Base-by-base conservation (phyloP, 2,113 vertebrate species). In the Climacteris rufus region DNA sequence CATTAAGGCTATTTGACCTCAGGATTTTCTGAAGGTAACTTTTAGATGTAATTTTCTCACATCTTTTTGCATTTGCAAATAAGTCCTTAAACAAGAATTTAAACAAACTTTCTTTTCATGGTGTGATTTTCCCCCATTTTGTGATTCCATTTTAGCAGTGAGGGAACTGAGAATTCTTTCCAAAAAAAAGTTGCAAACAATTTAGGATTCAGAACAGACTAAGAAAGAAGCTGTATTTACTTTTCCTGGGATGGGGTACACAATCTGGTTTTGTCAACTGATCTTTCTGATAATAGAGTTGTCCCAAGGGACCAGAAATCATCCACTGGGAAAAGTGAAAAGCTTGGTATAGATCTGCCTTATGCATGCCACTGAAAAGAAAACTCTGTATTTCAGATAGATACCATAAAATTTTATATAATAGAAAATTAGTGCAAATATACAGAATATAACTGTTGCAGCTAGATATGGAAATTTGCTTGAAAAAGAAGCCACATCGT, bases 11-110 rank as follows among this genome's bases (percentile, higher is more conserved):
- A 47, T 97, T 96, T 97, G 90, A 94, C 94, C 92, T 91, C 68
- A 24, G 92, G 88, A 89, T 94, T 97, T 96, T 96, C 93, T 93
- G 94, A 91, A 96, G 72, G 64, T 74, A 97, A 91, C 88, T 92
- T 87, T 18, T 72, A 50, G 40, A 40, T 0, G 17, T 27, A 39
- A 21, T 93, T 87, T 87, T 93, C 83, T 94, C 96, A 92, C 83
- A 45, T 83, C 27, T 84, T 85, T 83, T 80, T 77, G 33, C 33
- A 52, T 66, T 92, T 91, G 44, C 74, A 66, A 78, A 35, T 83
- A 90, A 66, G 17, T 86, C 45, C 37, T 86, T 75, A 33, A 91
- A 47, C 22, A 79, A 63, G 56, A 57, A 40, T 25, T n/a, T 66
- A 86, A 93, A 86, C 50, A 70, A 72, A 56, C 40, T 93, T 60